Base-by-base conservation (phyloP, 2,888 invertebrate genomes). In the Cerastoderma edule region DNA sequence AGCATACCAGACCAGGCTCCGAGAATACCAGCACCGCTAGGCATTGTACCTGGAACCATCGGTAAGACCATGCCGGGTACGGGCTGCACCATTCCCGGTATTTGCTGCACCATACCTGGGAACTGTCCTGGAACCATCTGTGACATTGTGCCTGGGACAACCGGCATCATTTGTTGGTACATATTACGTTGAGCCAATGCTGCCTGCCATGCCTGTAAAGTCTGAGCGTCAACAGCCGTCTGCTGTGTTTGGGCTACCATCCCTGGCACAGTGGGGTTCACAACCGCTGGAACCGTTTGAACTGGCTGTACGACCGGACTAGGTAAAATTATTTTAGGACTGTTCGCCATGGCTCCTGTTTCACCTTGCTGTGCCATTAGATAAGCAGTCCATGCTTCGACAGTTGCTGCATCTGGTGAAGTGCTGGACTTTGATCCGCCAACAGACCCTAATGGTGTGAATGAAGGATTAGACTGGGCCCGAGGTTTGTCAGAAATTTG, bases 301-400 rank as follows among this genome's bases (percentile, higher is more conserved):
- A 22, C 28, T 33, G 54, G 10, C 27, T 39, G 46, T 65, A 27
- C 10, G 19, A n/a, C 28, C 16, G n/a, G n/a, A n/a, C n/a, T n/a
- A n/a, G n/a, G n/a, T n/a, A n/a, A n/a, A n/a, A n/a, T n/a, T n/a
- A n/a, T n/a, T n/a, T n/a, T n/a, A n/a, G n/a, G n/a, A n/a, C 1
- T n/a, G 19, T n/a, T 10, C 35, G 35, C 27, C 48, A 16, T 35
- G 32, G 27, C 57, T 1, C 24, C 44, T 8, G 63, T 22, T 2
- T 35, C 39, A 1, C 28, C 28, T 27, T 46, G 65, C 6, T 72
- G 70, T 19, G 78, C 71, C 46, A n/a, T 27, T n/a, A 76, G 46
- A 44, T 74, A 66, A 6, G 80, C 76, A 53, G 74, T 71, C 80
- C 80, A 80, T 0, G 80, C 80, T 2, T 50, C 56, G 1, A 63